These are phyloP conservation scores for Ramphastos sulfuratus DNA, from an alignment of 2,113 vertebrate species.

Conservation along the genomic window DNA sequence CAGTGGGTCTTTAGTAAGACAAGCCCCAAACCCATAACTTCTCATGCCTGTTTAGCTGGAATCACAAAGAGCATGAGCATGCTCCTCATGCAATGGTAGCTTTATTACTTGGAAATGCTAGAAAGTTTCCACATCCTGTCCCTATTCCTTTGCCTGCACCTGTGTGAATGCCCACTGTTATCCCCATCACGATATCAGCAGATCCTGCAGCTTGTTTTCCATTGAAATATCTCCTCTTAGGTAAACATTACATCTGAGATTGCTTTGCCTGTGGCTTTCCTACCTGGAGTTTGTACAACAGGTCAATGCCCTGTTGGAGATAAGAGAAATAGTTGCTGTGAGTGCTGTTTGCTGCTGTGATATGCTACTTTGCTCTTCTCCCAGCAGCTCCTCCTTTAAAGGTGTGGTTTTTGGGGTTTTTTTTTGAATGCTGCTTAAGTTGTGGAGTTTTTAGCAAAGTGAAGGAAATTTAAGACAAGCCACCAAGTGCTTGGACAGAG, in stretches of 20 bases:
- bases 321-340: slow-evolving; percentile 49
- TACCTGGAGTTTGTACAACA: slow-evolving; percentile 48
- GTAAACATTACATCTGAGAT: slow-evolving; percentile 65
- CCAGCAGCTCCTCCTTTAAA: background rate
- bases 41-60: background rate
- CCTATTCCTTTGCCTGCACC: slow-evolving; percentile 4
- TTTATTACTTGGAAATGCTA: slow-evolving; percentile 17
- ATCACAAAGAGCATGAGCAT: background rate
- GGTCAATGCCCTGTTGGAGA: slow-evolving; percentile 47
- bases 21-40: background rate
- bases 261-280: slow-evolving; percentile 62
- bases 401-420: no score
- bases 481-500: background rate
- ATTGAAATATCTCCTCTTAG: slow-evolving; percentile 57
- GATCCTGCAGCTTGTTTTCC: slow-evolving; percentile 65
- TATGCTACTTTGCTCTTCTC: background rate
- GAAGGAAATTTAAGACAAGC: background rate
- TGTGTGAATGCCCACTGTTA: slow-evolving; percentile 39
- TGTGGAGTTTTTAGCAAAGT: background rate
- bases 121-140: background rate
- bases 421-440: background rate
- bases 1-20: background rate
- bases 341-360: slow-evolving; percentile 20
- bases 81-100: background rate
- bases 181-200: slow-evolving; percentile 51